A percentile compares a stretch with the other conserved stretches of the same genome.
Conservation (phyloP, 2,888 invertebrate genomes). For the Argyra leucocephala region DNA sequence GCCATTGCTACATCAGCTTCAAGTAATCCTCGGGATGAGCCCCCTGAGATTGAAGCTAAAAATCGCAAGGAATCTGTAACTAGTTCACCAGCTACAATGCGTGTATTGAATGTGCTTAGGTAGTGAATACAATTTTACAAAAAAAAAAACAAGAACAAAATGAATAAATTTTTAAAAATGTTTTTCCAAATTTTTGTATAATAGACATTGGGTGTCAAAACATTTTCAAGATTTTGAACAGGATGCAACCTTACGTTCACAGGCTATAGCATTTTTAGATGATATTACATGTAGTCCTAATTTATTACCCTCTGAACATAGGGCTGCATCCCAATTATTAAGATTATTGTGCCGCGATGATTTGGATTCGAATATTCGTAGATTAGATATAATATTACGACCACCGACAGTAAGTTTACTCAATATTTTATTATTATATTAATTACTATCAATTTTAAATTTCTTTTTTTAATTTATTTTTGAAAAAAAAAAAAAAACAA, state of each 20-base stretch:
- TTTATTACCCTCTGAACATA: conserved; percentile 76
- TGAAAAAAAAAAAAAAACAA: too few relatives aligned
- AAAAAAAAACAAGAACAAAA: conserved; percentile 2
- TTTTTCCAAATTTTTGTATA: conserved; percentile 12
- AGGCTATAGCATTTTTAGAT: conserved; percentile 78
- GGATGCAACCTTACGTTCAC: conserved; percentile 59
- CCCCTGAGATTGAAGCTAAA: conserved; percentile 37
- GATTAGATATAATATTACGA: conserved; percentile 58
- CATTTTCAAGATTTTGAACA: conserved; percentile 82
- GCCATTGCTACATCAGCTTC: conserved; percentile 85
- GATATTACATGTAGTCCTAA: conserved; percentile 78
- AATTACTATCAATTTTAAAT: too few relatives aligned
- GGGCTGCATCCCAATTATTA: conserved; percentile 74
- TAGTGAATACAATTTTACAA: conserved; percentile 27
- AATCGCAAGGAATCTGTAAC: conserved; percentile 67
- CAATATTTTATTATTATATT: not conserved
- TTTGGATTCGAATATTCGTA: conserved; percentile 52
- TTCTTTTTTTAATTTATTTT: too few relatives aligned
- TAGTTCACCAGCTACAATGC: conserved; percentile 88
- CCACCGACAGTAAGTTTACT: conserved; percentile 53
- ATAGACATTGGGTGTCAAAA: conserved; percentile 82
- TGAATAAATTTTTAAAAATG: too few relatives aligned
- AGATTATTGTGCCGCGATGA: conserved; percentile 70
- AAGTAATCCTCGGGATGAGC: conserved; percentile 63
- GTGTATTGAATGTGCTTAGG: conserved; percentile 78